phyloP scores from a whole-genome alignment of 2,888 invertebrate genomes.

The Idaea straminata region DNA sequence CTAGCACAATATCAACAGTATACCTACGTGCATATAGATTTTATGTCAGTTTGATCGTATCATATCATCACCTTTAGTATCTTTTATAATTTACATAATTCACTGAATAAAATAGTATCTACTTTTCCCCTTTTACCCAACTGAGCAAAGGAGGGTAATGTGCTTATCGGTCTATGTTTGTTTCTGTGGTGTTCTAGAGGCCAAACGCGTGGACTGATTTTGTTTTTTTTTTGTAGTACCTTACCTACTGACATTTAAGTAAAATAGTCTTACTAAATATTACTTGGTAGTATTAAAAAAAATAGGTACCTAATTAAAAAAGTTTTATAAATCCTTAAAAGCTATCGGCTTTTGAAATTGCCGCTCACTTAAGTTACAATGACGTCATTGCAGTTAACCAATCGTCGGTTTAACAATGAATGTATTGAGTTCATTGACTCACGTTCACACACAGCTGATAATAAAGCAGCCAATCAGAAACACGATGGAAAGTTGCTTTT shows the following conservation, averaged over 20 bases:
- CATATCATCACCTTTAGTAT: not conserved
- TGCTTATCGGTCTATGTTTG: no score
- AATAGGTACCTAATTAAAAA: no score
- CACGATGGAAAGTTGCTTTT: not conserved
- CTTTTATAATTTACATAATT: not conserved
- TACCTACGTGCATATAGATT: conserved; percentile 13
- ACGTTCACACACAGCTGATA: conserved; percentile 44
- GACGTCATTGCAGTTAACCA: conserved; percentile 11
- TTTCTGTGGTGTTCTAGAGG: no score
- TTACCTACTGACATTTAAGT: no score
- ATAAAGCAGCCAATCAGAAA: conserved; percentile 30
- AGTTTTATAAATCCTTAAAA: no score
- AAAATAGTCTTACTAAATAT: no score
- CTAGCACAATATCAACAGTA: conserved; percentile 20
- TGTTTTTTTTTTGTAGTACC: no score
- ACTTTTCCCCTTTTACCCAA: no score
- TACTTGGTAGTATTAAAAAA: no score
- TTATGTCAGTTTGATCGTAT: not conserved
- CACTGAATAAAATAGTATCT: no score
- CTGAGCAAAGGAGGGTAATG: no score
- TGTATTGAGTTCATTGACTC: conserved; percentile 27
- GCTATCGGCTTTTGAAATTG: conserved; percentile 20
- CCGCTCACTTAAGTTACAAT: conserved; percentile 16
- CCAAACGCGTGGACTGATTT: no score
- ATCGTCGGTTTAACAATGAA: conserved; percentile 32